A percentile compares a stretch with the other conserved stretches of the same genome.
Evolutionary conservation across 2,888 invertebrate genomes (phyloP).

Genomic region (Chymomyza procnemis): DNA sequence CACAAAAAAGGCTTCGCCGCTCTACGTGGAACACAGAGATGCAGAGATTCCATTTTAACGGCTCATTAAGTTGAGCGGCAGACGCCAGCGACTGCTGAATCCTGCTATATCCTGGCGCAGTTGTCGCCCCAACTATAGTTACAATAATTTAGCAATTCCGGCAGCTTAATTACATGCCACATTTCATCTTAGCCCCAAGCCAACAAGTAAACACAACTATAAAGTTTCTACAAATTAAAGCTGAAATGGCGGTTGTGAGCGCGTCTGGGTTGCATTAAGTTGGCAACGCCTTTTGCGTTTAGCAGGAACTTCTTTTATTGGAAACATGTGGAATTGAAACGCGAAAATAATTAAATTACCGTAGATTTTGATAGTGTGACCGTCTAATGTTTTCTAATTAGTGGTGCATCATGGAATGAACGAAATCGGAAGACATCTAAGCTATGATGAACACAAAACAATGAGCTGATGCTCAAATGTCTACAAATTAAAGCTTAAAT

Average conservation of each 20-base stretch:
- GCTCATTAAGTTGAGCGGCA: conserved; percentile 74
- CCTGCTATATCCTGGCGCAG: background rate
- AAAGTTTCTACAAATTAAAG: background rate
- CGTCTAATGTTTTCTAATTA: too few species aligned
- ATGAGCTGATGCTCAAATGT: too few species aligned
- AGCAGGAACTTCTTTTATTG: too few species aligned
- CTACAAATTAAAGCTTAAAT: too few species aligned
- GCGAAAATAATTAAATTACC: too few species aligned
- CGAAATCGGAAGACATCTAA: too few species aligned
- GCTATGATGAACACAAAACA: too few species aligned
- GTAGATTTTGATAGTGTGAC: too few species aligned
- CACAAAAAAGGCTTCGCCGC: background rate
- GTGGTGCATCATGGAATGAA: too few species aligned
- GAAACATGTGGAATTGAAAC: too few species aligned
- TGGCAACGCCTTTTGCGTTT: too few species aligned
- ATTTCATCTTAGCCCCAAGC: conserved; percentile 74
- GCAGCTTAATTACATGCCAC: conserved; percentile 78
- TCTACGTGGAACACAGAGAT: conserved; percentile 13
- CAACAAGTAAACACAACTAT: conserved; percentile 4
- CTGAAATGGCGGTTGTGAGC: background rate
- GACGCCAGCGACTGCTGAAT: conserved; percentile 9
- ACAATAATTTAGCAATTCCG: conserved; percentile 78
- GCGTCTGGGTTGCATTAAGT: too few species aligned
- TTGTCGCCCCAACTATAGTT: conserved; percentile 28
- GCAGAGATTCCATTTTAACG: conserved; percentile 74